A percentile compares a stretch with the other conserved stretches of the same genome.
Evolutionary conservation across 2,113 vertebrate species (phyloP).

Genomic region (Anguilla rostrata): DNA sequence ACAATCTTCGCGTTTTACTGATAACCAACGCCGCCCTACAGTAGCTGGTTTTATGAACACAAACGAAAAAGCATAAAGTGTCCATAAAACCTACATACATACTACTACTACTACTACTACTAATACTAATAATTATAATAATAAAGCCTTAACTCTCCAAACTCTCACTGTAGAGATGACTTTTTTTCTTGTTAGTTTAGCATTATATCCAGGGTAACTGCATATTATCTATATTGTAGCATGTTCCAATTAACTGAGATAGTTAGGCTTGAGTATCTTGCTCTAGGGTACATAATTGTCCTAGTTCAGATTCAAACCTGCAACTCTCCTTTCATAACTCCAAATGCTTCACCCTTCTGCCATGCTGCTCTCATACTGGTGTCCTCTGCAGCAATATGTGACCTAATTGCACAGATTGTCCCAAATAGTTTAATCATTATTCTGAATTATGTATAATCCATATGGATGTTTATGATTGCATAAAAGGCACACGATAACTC

Average conservation of each 20-base stretch:
- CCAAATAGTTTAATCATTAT: neutral
- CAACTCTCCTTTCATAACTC: neutral
- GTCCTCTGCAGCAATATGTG: constrained; percentile 5
- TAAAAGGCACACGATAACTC: neutral
- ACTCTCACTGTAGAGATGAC: too few relatives aligned
- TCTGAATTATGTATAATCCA: constrained; percentile 3
- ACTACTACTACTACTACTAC: too few relatives aligned
- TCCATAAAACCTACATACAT: too few relatives aligned
- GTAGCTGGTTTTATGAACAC: neutral
- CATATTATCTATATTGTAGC: neutral
- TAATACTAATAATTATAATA: too few relatives aligned
- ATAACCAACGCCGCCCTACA: too few relatives aligned
- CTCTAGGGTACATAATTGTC: neutral
- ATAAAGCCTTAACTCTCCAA: too few relatives aligned
- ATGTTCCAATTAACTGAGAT: neutral
- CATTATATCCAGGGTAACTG: neutral
- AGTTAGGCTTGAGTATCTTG: neutral
- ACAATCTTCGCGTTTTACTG: neutral
- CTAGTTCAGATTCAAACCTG: neutral
- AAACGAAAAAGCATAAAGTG: neutral
- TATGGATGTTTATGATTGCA: constrained; percentile 9
- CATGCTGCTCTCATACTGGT: neutral
- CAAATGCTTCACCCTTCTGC: neutral
- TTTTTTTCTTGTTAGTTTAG: neutral
- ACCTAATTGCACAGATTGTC: constrained; percentile 6